A percentile compares a stretch with the other conserved stretches of the same genome.
Evolutionary conservation across 2,888 invertebrate species (phyloP).

Genomic region (Bembecia ichneumoniformis): DNA sequence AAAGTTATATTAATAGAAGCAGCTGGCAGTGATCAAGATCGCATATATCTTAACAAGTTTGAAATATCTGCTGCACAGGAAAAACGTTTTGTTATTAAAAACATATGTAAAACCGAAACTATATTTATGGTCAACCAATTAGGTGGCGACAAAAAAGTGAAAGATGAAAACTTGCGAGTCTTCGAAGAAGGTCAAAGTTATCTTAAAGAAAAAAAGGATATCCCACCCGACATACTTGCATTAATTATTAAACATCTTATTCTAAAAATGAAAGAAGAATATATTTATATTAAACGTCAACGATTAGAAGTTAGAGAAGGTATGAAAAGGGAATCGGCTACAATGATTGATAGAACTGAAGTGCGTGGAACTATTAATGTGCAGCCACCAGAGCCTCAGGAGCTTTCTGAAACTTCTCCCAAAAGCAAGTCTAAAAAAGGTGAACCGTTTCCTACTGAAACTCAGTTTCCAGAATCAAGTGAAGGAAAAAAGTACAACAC

Average conservation of each 20-base stretch:
- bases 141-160: slow-evolving; percentile 54
- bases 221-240: slow-evolving; percentile 52
- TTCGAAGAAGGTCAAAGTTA: slow-evolving; percentile 56
- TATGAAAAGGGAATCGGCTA: slow-evolving; percentile 43
- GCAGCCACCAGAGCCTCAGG: slow-evolving; percentile 19
- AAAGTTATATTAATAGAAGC: slow-evolving; percentile 52
- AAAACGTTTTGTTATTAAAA: slow-evolving; percentile 57
- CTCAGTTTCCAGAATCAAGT: slow-evolving; percentile 19
- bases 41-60: slow-evolving; percentile 52
- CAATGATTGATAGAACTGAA: slow-evolving; percentile 46
- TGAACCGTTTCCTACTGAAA: slow-evolving; percentile 14
- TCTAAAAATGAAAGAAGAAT: slow-evolving; percentile 59
- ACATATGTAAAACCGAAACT: slow-evolving; percentile 60
- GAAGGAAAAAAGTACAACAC: slow-evolving; percentile 63
- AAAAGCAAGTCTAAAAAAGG: slow-evolving; percentile 37
- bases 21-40: slow-evolving; percentile 56
- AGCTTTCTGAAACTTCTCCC: slow-evolving; percentile 16
- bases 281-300: slow-evolving; percentile 49
- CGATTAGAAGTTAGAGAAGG: slow-evolving; percentile 48
- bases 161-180: slow-evolving; percentile 47
- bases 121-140: slow-evolving; percentile 64
- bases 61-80: slow-evolving; percentile 50
- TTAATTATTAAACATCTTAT: slow-evolving; percentile 57
- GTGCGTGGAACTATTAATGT: slow-evolving; percentile 41
- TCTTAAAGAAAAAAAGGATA: slow-evolving; percentile 50